Evolutionary conservation across 1,140 invertebrate species (phyloP).

Genomic region (Cryptotermes secundus): DNA sequence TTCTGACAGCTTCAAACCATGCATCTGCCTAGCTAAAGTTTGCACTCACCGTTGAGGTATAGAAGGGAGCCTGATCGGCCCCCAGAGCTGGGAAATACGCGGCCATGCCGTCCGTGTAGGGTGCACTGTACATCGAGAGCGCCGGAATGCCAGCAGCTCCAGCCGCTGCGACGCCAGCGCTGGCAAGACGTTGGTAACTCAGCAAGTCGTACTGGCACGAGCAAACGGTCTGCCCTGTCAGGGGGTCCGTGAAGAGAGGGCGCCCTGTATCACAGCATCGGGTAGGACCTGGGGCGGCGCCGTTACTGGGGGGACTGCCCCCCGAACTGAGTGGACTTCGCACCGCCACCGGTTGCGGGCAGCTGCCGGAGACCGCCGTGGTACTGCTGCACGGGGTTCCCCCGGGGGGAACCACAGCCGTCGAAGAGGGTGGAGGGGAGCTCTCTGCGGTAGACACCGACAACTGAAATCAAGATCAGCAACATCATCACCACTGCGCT

Average conservation of each 20-base stretch:
- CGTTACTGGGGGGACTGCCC: conserved; percentile 41
- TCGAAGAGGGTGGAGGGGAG: conserved; percentile 57
- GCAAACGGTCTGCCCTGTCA: conserved; percentile 89
- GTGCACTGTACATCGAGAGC: conserved; percentile 77
- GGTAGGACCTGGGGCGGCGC: conserved; percentile 55
- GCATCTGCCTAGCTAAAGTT: too few species aligned
- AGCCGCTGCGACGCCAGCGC: conserved; percentile 50
- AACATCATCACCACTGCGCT: too few species aligned
- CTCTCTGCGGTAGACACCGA: conserved; percentile 57
- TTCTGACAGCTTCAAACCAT: too few species aligned
- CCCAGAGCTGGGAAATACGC: conserved; percentile 78
- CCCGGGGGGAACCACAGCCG: conserved; percentile 50
- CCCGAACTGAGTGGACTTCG: conserved; percentile 21
- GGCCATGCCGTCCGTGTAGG: conserved; percentile 73
- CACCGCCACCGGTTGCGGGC: background rate
- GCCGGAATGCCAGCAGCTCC: conserved; percentile 72
- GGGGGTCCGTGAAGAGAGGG: conserved; percentile 87
- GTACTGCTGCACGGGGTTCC: conserved; percentile 55
- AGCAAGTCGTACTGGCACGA: conserved; percentile 75
- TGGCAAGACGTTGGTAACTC: conserved; percentile 52
- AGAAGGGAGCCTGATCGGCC: conserved; percentile 79
- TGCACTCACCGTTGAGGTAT: conserved; percentile 73
- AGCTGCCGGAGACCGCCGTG: conserved; percentile 49
- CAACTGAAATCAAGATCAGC: conserved; percentile 42
- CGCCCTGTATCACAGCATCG: conserved; percentile 89